Evolutionary conservation across 2,888 invertebrate genomes (phyloP), one percentile per base, ranked within the genome.

Genomic region (Aromia moschata): DNA sequence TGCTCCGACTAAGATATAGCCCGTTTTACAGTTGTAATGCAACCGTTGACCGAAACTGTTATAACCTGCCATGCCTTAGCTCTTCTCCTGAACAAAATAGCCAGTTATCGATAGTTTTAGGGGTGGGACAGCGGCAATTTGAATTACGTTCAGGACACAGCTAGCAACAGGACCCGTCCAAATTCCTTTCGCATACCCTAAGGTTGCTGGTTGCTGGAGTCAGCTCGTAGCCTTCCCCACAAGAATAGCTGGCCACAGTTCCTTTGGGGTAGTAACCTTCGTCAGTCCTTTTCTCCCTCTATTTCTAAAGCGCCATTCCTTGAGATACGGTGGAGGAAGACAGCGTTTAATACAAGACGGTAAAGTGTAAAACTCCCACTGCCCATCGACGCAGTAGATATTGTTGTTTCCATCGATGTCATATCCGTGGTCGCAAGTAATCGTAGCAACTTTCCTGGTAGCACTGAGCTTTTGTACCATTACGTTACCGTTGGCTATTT

Each of bases 181-280:
- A 46, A 75, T 71, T n/a, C 80, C 80, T 57, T 78, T 77, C 78
- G 63, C 81, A 81, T 7, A 79, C 74, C 40, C 80, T 70, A 55
- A 74, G 71, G 52, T 71, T 69, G 64, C 80, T 79, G 46, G 76
- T 76, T 9, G 70, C 59, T 2, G 80, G 80, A 11, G 62, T 60
- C 17, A 81, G 67, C 20, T 69, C 58, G 63, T 73, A 80, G 12
- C 76, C 78, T 41, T 72, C 68, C 30, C 65, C 67, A 62, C 81
- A 81, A 1, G 70, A 61, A 54, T 80, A 81, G 2, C 69, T 78
- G 0, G 75, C 80, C 25, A 78, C 43, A 10, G 79, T 71, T 12
- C 80, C 80, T 65, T 77, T 77, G 16, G 65, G 66, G 64, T 75
- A 78, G 31, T 60, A 64, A 9, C 75, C 75, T 18, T 70, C 58